Evolutionary conservation across 1,140 invertebrate species (phyloP).

Genomic region (Saccostrea glomerata): DNA sequence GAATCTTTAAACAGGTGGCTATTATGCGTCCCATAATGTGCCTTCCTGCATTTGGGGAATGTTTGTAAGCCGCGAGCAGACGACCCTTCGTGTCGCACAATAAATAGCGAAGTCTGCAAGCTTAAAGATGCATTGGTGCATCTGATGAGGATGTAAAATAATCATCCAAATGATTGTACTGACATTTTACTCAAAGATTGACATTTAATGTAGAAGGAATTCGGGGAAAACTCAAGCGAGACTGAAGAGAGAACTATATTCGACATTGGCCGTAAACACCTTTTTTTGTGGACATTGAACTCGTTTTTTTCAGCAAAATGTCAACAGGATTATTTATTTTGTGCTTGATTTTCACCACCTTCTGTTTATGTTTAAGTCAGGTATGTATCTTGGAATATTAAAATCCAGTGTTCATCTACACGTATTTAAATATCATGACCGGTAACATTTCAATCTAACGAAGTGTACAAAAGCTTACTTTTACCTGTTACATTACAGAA

Average conservation of each 20-base stretch:
- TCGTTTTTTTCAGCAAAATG: background rate
- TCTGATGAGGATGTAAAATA: background rate
- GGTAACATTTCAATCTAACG: too few relatives aligned
- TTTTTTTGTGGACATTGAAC: background rate
- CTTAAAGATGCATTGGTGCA: background rate
- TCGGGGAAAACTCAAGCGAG: too few relatives aligned
- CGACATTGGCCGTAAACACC: background rate
- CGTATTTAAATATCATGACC: too few relatives aligned
- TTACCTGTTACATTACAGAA: too few relatives aligned
- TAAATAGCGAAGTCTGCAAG: background rate
- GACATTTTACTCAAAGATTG: background rate
- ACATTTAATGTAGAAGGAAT: too few relatives aligned
- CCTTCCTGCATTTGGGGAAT: background rate
- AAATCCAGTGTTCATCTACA: too few relatives aligned
- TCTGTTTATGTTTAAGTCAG: background rate
- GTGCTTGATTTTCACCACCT: background rate
- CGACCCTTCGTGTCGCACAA: background rate
- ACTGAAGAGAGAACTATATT: background rate
- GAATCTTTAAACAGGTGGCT: constrained; percentile 1
- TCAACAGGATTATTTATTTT: background rate
- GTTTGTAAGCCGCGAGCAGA: background rate
- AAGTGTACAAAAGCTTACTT: too few relatives aligned
- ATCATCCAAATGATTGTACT: background rate
- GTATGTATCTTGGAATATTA: background rate
- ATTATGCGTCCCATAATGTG: background rate